Evolutionary conservation across 2,113 vertebrate species (phyloP), one percentile per base, ranked within the genome.

Genomic region (Aptenodytes forsteri): DNA sequence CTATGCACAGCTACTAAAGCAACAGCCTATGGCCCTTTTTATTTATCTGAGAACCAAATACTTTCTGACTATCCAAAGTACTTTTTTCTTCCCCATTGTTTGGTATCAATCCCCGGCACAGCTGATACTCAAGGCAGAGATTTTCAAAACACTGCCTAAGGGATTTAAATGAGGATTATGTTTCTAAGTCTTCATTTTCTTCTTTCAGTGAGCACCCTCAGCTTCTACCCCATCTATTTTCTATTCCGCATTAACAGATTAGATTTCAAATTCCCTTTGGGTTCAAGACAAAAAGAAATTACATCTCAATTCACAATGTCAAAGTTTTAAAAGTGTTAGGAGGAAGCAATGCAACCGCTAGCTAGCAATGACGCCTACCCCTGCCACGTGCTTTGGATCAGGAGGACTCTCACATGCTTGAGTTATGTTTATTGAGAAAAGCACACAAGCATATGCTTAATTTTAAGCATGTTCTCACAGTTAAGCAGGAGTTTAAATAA

Each of bases 111-210:
- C 66, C 73, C 47, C 61, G 26, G 20, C 47, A 94, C 61, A 91
- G 70, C 1, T 91, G 70, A 72, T 82, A 91, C 72, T 89, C 0
- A 2, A 96, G 73, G 70, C 77, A 83, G 90, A 95, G 93, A 94
- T 96, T 97, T 97, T 85, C 54, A 83, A 72, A 96, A 90, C 13
- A 49, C 81, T 67, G 81, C 61, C 84, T 88, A 54, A 87, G 30
- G 84, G 65, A 94, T 79, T 95, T 95, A 93, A 96, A 94, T 76
- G 4, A 67, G 70, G 82, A 96, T 96, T 97, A 94, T 94, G 93
- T 95, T 87, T 91, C 83, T 90, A 90, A 91, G 40, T 69, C 82
- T 95, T 89, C 7, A 36, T 90, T 96, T 97, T 93, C 59, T 66
- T 92, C 62, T 91, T 77, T 88, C 71, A 88, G 0, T 0, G 8